A percentile compares a stretch with the other conserved stretches of the same genome.
These are phyloP conservation scores for Sialia sialis DNA, from an alignment of 2,113 vertebrate genomes.

Conservation along the genomic window DNA sequence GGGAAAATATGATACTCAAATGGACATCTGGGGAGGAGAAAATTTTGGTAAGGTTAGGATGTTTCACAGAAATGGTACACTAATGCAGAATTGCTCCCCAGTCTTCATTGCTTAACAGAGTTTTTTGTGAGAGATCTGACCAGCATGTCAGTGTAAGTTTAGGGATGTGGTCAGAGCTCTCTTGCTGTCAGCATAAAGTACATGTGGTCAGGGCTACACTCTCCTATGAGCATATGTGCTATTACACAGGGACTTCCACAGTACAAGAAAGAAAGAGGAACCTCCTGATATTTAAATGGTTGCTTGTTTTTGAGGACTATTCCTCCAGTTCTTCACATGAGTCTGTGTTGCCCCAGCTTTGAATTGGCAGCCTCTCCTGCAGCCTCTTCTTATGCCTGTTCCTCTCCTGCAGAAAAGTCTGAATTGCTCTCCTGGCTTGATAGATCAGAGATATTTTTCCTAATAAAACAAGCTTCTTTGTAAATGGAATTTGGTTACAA, in stretches of 20 bases:
- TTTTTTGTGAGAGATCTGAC: neutral
- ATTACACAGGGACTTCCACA: neutral
- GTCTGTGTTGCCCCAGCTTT: neutral
- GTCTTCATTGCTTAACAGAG: neutral
- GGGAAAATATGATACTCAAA: slow-evolving; percentile 97
- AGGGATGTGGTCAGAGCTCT: neutral
- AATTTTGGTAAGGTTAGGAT: slow-evolving; percentile 88
- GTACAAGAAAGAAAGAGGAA: neutral
- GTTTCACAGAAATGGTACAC: neutral
- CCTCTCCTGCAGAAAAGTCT: neutral
- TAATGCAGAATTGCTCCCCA: neutral
- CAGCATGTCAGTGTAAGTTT: neutral
- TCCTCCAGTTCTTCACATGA: neutral
- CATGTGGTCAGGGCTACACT: neutral
- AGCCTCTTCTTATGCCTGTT: neutral
- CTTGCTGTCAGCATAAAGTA: neutral
- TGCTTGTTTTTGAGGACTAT: neutral
- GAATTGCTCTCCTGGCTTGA: neutral
- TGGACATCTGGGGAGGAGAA: slow-evolving; percentile 99
- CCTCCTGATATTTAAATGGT: neutral
- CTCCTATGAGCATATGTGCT: neutral
- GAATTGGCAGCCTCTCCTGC: neutral
- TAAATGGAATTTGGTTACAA: neutral
- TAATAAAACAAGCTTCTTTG: neutral
- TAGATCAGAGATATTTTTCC: neutral